phyloP scores from a whole-genome alignment of 2,797 vertebrate species.

The Sparidentex hasta region DNA sequence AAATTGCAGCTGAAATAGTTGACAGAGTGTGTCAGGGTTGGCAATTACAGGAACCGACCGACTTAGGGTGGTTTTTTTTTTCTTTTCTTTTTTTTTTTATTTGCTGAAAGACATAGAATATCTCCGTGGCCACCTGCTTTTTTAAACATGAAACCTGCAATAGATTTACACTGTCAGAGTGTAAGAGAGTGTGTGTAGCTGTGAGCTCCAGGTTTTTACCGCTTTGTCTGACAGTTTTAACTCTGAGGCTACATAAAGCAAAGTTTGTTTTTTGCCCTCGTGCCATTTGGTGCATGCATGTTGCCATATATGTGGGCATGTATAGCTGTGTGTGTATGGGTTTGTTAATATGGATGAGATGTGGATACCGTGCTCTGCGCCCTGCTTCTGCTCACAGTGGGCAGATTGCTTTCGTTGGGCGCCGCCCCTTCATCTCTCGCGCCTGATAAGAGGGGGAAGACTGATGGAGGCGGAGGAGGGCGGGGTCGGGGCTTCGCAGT shows the following conservation, averaged over 20 bases:
- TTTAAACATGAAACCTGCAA: slow-evolving; percentile 38
- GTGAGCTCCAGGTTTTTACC: slow-evolving; percentile 47
- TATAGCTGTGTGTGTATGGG: background rate
- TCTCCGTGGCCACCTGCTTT: slow-evolving; percentile 55
- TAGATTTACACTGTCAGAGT: slow-evolving; percentile 22
- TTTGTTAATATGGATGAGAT: slow-evolving; percentile 51
- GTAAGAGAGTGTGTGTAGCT: slow-evolving; percentile 13
- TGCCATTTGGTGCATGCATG: slow-evolving; percentile 7
- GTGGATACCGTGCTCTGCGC: slow-evolving; percentile 16
- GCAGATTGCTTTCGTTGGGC: slow-evolving; percentile 48
- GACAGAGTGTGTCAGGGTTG: slow-evolving; percentile 46
- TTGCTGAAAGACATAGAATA: slow-evolving; percentile 34
- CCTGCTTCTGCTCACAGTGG: slow-evolving; percentile 40
- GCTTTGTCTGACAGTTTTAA: slow-evolving; percentile 30
- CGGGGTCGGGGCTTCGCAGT: background rate
- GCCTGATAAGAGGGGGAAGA: slow-evolving; percentile 42
- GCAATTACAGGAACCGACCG: slow-evolving; percentile 53
- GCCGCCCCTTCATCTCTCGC: slow-evolving; percentile 34
- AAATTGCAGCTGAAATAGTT: slow-evolving; percentile 71
- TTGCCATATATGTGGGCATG: background rate
- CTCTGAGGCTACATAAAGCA: slow-evolving; percentile 39
- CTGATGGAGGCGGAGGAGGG: slow-evolving; percentile 24
- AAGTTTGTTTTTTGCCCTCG: slow-evolving; percentile 21
- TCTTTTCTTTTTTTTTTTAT: background rate
- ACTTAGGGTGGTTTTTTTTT: slow-evolving; percentile 15